A percentile compares a stretch with the other conserved stretches of the same genome.
phyloP scores from a whole-genome alignment of 1,140 invertebrate species.

The Drosophila sp. region DNA sequence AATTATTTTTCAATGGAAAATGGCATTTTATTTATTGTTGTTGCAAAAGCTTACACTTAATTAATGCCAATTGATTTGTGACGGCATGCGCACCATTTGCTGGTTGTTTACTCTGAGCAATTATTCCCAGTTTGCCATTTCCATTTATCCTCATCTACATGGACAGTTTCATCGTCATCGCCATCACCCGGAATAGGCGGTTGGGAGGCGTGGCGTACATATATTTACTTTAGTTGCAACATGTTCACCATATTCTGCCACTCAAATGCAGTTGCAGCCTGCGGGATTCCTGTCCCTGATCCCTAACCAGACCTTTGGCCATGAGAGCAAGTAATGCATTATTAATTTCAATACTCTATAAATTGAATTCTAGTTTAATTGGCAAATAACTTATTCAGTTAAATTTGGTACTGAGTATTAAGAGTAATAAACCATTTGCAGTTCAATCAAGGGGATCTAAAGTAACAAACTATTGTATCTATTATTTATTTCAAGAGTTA shows the following conservation, averaged over 20 bases:
- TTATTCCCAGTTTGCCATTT: slow-evolving; percentile 36
- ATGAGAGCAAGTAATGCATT: background rate
- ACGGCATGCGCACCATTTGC: slow-evolving; percentile 44
- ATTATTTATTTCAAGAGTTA: no score
- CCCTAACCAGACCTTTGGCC: background rate
- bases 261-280: background rate
- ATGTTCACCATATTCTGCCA: background rate
- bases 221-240: background rate
- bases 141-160: background rate
- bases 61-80: slow-evolving; percentile 75
- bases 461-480: background rate
- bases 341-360: background rate
- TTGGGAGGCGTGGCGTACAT: background rate
- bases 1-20: slow-evolving; percentile 1
- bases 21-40: slow-evolving; percentile 7
- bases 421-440: background rate
- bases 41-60: slow-evolving; percentile 40
- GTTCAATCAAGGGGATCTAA: background rate
- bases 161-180: slow-evolving; percentile 2
- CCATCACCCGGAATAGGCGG: background rate
- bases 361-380: background rate
- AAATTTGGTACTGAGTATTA: no score
- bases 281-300: background rate
- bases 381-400: background rate
- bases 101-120: slow-evolving; percentile 40